Evolutionary conservation across 2,113 vertebrate genomes (phyloP), one percentile per base, ranked within the genome.

Genomic region (Albula glossodonta): DNA sequence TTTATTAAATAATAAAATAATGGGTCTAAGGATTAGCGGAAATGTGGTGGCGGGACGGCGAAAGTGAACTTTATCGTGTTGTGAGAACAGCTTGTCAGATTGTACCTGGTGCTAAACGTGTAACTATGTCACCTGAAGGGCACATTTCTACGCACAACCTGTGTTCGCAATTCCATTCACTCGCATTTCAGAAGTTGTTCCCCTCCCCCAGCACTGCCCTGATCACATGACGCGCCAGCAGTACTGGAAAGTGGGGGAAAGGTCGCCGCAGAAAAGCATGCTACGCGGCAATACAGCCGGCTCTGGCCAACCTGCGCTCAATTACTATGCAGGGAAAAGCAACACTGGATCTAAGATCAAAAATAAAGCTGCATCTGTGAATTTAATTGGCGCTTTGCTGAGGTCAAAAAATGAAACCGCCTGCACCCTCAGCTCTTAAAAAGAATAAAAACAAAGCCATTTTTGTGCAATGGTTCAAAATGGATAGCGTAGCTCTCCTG

Each of bases 221-320:
- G 91, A 87, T 94, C 95, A 96, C 95, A 91, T 96, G 95, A 95
- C 88, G 87, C 83, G 63, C 89, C 93, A 86, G 86, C 82, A 91
- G 90, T 77, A 91, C 91, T 89, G 91, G 91, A 92, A 96, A 96
- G 92, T 96, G 81, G 95, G 95, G 92, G 93, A 96, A 96, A 96
- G 95, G 94, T 96, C 94, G 91, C 90, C 48, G 92, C 84, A 78
- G 85, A 87, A 51, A 82, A 83, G 90, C 91, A 89, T 89, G 86
- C 84, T 3, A n/a, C 89, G 80, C 85, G 49, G 63, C 63, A 22
- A 82, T 6, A n/a, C 5, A 74, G 31, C 9, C n/a, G 19, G 49
- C 51, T 19, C 8, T 12, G 9, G 52, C 31, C 80, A 53, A 22
- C 48, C 79, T 51, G 31, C n/a, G 48, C 31, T 25, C 8, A 49